phyloP scores from a whole-genome alignment of 2,888 invertebrate species.

The Aromia moschata region DNA sequence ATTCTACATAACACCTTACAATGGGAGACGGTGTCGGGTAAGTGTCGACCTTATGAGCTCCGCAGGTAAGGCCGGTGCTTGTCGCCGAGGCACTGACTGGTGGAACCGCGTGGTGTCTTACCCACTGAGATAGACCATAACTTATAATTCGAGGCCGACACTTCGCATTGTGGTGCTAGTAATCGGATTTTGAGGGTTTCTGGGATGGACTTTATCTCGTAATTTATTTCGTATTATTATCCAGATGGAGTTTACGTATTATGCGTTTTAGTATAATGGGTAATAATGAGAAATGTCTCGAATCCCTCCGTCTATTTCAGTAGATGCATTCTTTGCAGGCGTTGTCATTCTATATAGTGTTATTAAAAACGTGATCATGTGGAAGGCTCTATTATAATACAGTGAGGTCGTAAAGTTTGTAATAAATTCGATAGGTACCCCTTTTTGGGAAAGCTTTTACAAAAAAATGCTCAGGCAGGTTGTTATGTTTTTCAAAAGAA shows the following conservation, averaged over 20 bases:
- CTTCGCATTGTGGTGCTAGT: slow-evolving; percentile 23
- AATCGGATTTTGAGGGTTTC: slow-evolving; percentile 25
- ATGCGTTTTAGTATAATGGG: not conserved
- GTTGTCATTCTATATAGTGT: too few species aligned
- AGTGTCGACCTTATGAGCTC: slow-evolving; percentile 34
- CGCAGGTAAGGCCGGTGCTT: slow-evolving; percentile 17
- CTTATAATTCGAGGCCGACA: slow-evolving; percentile 27
- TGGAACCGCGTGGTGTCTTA: slow-evolving; percentile 17
- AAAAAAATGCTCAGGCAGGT: too few species aligned
- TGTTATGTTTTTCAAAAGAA: too few species aligned
- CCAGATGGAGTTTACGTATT: slow-evolving; percentile 11
- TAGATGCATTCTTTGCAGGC: too few species aligned
- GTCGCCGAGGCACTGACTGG: not conserved
- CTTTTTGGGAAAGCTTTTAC: too few species aligned
- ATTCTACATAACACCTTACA: slow-evolving; percentile 54
- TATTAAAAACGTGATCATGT: too few species aligned
- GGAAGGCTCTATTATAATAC: too few species aligned
- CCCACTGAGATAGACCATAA: slow-evolving; percentile 26
- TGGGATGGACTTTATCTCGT: slow-evolving; percentile 10
- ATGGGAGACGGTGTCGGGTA: slow-evolving; percentile 34
- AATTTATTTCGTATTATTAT: slow-evolving; percentile 28
- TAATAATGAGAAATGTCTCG: not conserved
- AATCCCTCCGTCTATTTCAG: slow-evolving; percentile 7
- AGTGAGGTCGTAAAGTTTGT: too few species aligned
- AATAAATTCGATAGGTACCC: too few species aligned